Evolutionary conservation across 2,888 invertebrate genomes (phyloP), one percentile per base, ranked within the genome.

Genomic region (Sesamia inferens): DNA sequence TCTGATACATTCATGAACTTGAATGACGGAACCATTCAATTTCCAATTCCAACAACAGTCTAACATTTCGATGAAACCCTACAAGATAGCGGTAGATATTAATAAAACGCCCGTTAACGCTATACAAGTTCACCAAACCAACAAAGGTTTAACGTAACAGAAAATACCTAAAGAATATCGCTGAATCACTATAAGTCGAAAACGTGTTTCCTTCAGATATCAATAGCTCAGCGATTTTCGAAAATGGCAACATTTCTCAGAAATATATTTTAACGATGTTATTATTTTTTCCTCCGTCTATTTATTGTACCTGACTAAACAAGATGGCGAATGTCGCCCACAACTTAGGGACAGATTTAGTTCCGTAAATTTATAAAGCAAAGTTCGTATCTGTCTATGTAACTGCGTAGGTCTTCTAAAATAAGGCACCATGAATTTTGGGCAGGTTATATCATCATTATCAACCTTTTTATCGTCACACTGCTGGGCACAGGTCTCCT

Each of bases 161-260:
- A 84, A 83, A 81, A 70, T 71, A 80, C 57, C 63, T 58, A 59
- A 51, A 61, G 63, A 81, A 74, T 69, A 69, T 73, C 10, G 84
- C 84, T 70, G 75, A 84, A 84, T 79, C 78, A 83, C 74, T 74
- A 69, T 63, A 84, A 84, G 70, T 77, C 66, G 64, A 47, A 69
- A 76, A 81, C 79, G 79, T 84, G 75, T 84, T 86, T 61, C 76
- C 48, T 65, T 48, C 24, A 72, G 76, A 74, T 69, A 81, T 72
- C 67, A 69, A 76, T 62, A 71, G 61, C 63, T 65, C 63, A 84
- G 84, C 78, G 47, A 48, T 86, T 73, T 81, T 68, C 39, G 61
- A 81, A 85, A 84, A 74, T 19, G 59, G 61, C 64, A 66, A 67
- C 64, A 67, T 71, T 84, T 76, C 61, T 69, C 62, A 58, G 74